phyloP scores from a whole-genome alignment of 2,113 vertebrate species.

The Trichechus manatus region DNA sequence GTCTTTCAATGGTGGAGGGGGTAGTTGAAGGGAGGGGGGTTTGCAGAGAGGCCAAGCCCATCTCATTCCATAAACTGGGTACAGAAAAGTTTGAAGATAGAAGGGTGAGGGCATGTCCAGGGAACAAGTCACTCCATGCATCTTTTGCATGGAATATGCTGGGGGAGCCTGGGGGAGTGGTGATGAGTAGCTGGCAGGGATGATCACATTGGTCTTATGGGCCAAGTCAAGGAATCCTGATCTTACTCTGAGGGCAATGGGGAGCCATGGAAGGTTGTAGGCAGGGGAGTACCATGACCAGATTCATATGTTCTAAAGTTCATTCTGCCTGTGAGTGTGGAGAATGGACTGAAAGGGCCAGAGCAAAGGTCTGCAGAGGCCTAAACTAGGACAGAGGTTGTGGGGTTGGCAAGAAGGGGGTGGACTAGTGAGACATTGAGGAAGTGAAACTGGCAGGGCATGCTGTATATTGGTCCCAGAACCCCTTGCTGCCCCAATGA shows the following conservation, averaged over 20 bases:
- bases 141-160: not conserved
- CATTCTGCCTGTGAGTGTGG: not conserved
- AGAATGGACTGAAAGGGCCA: not conserved
- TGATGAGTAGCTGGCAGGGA: not conserved
- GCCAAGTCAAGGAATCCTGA: not conserved
- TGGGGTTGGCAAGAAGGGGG: not conserved
- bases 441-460: slow-evolving; percentile 42
- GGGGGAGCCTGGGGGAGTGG: not conserved
- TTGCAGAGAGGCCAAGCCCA: slow-evolving; percentile 24
- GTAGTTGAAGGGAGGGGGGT: not conserved
- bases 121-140: not conserved
- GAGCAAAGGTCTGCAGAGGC: not conserved
- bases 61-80: not conserved
- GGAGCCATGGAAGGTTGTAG: not conserved
- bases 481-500: not conserved
- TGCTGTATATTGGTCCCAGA: not conserved
- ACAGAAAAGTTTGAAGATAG: not conserved
- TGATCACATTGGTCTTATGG: not conserved
- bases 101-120: not conserved
- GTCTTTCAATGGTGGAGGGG: not conserved
- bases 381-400: slow-evolving; percentile 35
- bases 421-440: slow-evolving; percentile 29
- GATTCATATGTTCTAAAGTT: not conserved
- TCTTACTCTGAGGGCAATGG: not conserved
- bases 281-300: not conserved